Conservation (phyloP, 2,888 invertebrate species). For the Phania funesta region DNA sequence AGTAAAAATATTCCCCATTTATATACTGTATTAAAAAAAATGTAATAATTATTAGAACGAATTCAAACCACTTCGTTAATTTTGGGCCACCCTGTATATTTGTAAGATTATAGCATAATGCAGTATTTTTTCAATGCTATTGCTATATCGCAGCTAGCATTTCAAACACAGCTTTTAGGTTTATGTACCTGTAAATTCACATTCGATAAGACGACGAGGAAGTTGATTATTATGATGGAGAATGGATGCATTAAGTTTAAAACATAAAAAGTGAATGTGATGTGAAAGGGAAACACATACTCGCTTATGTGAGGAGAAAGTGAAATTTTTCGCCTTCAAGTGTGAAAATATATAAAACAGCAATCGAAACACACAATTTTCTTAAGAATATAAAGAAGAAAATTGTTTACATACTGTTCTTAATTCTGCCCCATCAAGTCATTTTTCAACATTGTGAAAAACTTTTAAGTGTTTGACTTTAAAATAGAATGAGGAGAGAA, state of each 20-base stretch:
- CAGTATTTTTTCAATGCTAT: no score
- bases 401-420: neutral
- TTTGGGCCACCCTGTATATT: no score
- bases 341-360: neutral
- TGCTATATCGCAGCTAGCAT: no score
- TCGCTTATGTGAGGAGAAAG: neutral
- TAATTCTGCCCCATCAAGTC: neutral
- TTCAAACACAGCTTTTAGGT: conserved; percentile 15
- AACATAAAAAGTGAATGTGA: neutral
- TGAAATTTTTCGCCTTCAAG: conserved; percentile 2
- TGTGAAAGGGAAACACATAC: neutral
- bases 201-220: conserved; percentile 22
- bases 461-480: no score
- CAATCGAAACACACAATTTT: neutral
- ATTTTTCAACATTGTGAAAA: no score
- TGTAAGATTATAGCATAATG: no score
- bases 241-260: conserved; percentile 52
- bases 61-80: no score
- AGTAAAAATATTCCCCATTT: no score
- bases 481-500: no score
- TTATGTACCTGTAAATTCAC: conserved; percentile 31
- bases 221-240: conserved; percentile 52
- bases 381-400: no score
- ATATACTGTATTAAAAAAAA: no score
- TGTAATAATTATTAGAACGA: no score